These are phyloP conservation scores for Actinopyga echinites DNA, from an alignment of 53 echinoderm and acorn worm genomes.

Conservation along the genomic window DNA sequence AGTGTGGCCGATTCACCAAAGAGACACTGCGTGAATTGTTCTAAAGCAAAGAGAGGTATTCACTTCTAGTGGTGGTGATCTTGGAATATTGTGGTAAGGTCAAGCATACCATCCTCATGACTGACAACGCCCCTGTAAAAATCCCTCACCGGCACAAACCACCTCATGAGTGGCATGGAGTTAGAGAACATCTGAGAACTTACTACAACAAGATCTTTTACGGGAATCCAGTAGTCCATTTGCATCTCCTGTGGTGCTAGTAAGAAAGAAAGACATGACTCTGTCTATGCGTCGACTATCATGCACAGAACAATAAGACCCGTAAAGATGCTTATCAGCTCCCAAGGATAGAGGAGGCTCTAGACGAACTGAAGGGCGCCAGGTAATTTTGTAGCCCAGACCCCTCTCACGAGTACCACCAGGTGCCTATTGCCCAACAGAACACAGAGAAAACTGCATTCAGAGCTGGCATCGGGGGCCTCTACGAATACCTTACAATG, in stretches of 20 bases:
- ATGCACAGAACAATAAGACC: slow-evolving; percentile 56
- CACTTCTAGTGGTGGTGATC: slow-evolving; percentile 27
- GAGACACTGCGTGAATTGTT: background rate
- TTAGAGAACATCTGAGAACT: slow-evolving; percentile 44
- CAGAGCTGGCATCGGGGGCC: slow-evolving; percentile 57
- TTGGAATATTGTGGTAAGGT: slow-evolving; percentile 36
- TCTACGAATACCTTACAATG: slow-evolving; percentile 57
- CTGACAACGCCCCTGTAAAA: slow-evolving; percentile 10
- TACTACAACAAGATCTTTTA: background rate
- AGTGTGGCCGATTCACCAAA: too few relatives aligned
- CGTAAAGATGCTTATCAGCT: slow-evolving; percentile 62
- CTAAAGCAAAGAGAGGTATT: slow-evolving; percentile 28
- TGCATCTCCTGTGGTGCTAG: slow-evolving; percentile 55
- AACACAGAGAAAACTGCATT: slow-evolving; percentile 62
- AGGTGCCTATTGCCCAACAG: slow-evolving; percentile 32
- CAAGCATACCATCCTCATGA: background rate
- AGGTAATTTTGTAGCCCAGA: slow-evolving; percentile 53
- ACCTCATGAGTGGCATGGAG: slow-evolving; percentile 41
- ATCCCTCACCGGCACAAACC: slow-evolving; percentile 47
- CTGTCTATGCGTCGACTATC: slow-evolving; percentile 63
- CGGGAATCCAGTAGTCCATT: slow-evolving; percentile 45
- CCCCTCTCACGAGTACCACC: slow-evolving; percentile 56
- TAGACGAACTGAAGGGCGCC: slow-evolving; percentile 56
- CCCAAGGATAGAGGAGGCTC: slow-evolving; percentile 51
- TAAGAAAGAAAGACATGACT: slow-evolving; percentile 59